phyloP scores from a whole-genome alignment of 2,888 invertebrate genomes.

The Cryptocephalus moraei region DNA sequence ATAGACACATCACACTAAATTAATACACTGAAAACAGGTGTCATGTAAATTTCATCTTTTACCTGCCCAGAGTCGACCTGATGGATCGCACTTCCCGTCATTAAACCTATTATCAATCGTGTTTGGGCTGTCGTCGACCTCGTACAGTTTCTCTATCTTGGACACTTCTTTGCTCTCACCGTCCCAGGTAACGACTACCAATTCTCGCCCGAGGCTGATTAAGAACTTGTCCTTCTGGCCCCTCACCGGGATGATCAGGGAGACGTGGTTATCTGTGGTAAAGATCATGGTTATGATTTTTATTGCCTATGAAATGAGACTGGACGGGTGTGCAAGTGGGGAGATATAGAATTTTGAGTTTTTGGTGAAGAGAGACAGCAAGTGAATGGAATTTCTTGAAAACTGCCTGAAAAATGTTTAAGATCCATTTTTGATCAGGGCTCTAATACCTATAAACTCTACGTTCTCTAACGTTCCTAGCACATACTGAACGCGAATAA shows the following conservation, averaged over 20 bases:
- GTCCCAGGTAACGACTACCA: conserved; percentile 56
- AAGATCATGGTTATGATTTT: no score
- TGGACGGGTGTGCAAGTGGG: no score
- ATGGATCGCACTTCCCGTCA: conserved; percentile 69
- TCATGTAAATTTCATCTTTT: conserved; percentile 4
- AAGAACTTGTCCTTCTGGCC: conserved; percentile 51
- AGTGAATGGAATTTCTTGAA: no score
- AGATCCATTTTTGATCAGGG: no score
- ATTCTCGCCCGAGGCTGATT: conserved; percentile 48
- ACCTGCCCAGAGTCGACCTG: conserved; percentile 55
- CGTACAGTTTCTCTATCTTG: conserved; percentile 42
- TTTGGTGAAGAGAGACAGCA: no score
- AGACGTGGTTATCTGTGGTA: conserved; percentile 16
- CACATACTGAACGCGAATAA: no score
- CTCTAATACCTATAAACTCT: no score
- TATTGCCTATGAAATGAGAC: no score
- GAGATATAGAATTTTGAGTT: no score
- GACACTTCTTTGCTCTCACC: conserved; percentile 44
- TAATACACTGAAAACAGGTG: neutral
- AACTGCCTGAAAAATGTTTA: no score
- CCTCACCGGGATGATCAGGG: conserved; percentile 55
- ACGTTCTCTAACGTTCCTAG: no score
- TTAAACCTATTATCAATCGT: conserved; percentile 54
- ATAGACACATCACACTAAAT: neutral
- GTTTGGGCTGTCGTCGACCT: conserved; percentile 47